These are phyloP conservation scores for Caranx ignobilis DNA, from an alignment of 2,113 vertebrate species.

Conservation along the genomic window DNA sequence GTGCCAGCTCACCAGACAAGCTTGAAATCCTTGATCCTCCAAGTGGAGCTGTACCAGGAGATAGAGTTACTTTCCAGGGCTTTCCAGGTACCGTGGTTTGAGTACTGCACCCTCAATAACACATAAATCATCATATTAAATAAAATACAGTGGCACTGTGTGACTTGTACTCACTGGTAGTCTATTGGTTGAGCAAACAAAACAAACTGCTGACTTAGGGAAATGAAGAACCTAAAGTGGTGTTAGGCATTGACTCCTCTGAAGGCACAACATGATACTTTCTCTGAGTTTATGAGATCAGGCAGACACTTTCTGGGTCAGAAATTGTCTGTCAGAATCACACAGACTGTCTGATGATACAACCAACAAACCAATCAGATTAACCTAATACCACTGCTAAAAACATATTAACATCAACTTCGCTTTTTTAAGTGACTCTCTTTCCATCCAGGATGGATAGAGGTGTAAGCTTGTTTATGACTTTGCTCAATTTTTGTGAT, in stretches of 20 bases:
- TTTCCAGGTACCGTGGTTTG: slow-evolving; percentile 87
- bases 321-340: neutral
- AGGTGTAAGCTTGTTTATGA: neutral
- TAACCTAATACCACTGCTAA: neutral
- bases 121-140: neutral
- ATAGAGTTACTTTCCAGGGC: slow-evolving; percentile 89
- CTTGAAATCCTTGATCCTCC: slow-evolving; percentile 94
- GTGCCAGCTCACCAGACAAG: slow-evolving; percentile 92
- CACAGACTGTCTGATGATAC: neutral
- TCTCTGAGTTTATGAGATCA: too few species aligned
- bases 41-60: slow-evolving; percentile 87
- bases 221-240: neutral
- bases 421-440: neutral
- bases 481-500: neutral
- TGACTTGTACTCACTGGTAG: too few species aligned
- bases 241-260: too few species aligned
- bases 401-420: too few species aligned
- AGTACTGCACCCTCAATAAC: neutral
- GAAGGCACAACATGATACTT: neutral
- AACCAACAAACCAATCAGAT: neutral
- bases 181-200: too few species aligned
- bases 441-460: neutral
- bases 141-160: neutral
- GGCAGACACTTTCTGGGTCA: neutral
- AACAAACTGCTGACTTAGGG: neutral